Evolutionary conservation across 92 coral and sea anemone genomes (phyloP), one percentile per base, ranked within the genome.

Genomic region (Phenganax marumi): DNA sequence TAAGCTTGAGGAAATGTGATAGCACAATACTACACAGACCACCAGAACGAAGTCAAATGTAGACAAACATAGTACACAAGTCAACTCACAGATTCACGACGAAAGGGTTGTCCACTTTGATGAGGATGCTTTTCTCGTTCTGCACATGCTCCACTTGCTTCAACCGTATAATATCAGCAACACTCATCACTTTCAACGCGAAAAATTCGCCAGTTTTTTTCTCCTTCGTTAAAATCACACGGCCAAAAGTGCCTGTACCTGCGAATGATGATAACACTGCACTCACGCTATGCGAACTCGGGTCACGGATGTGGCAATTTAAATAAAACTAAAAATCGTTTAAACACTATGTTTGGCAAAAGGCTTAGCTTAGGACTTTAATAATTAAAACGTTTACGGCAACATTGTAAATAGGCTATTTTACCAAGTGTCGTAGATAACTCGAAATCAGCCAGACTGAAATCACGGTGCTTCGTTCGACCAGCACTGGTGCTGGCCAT

Each of bases 141-240:
- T 95, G 98, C 33, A 95, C 98, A 83, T 95, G 98, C 80, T 95
- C 98, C 48, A 95, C 98, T 89, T 95, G 98, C 70, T 95, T 95
- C 23, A 95, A 87, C 79, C 98, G 92, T 85, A 95, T 95, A 56
- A 95, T 97, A 84, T 95, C 98, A 70, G 97, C 87, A 52, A 95
- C 91, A 82, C 91, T 95, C 98, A 95, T 95, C 61, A 95, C 91
- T 87, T 95, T 95, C 56, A 95, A 84, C 19, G 98, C 98, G 79
- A 90, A 86, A 68, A 76, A 95, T 39, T 95, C 98, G n/a, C 92
- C 88, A 10, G 89, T 78, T 50, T 89, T 89, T 82, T 87, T 84
- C 82, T 95, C 98, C 25, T 85, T 89, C 63, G 93, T 80, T 25
- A 95, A 86, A 23, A 95, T 89, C 54, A 95, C 98, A 68, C 98